Percentiles rank a stretch among this genome's conserved stretches.
These are phyloP conservation scores for Pocillopora grandis DNA, from an alignment of 92 coral and sea anemone species.

Conservation along the genomic window DNA sequence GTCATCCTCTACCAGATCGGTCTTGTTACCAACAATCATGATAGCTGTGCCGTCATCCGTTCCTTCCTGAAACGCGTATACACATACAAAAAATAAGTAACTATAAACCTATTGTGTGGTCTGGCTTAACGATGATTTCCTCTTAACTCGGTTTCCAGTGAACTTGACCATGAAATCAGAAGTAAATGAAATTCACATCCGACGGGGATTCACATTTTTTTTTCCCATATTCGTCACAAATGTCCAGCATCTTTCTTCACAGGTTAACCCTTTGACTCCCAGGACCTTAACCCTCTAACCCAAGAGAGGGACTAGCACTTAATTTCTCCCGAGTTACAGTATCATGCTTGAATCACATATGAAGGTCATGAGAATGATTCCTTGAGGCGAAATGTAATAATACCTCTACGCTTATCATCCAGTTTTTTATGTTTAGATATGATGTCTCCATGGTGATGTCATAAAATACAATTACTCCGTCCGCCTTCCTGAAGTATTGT, in stretches of 20 bases:
- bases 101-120: too few relatives aligned
- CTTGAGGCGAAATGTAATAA: background rate
- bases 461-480: conserved; percentile 90
- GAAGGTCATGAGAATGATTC: too few relatives aligned
- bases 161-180: too few relatives aligned
- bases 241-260: background rate
- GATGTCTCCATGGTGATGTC: conserved; percentile 97
- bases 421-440: conserved; percentile 82
- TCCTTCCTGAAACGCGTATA: conserved; percentile 65
- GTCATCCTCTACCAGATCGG: conserved; percentile 78
- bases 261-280: too few relatives aligned
- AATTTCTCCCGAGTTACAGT: too few relatives aligned
- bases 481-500: conserved; percentile 94
- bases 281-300: too few relatives aligned
- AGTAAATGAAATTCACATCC: background rate
- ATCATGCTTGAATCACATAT: too few relatives aligned
- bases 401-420: conserved; percentile 98
- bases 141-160: too few relatives aligned
- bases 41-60: conserved; percentile 82
- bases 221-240: background rate
- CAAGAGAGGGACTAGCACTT: too few relatives aligned
- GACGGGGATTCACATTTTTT: background rate
- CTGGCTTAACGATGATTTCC: too few relatives aligned
- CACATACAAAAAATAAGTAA: too few relatives aligned
- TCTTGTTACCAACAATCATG: conserved; percentile 91